Evolutionary conservation across 2,888 invertebrate species (phyloP), one percentile per base, ranked within the genome.

Genomic region (Pachliopta kotzebuea): DNA sequence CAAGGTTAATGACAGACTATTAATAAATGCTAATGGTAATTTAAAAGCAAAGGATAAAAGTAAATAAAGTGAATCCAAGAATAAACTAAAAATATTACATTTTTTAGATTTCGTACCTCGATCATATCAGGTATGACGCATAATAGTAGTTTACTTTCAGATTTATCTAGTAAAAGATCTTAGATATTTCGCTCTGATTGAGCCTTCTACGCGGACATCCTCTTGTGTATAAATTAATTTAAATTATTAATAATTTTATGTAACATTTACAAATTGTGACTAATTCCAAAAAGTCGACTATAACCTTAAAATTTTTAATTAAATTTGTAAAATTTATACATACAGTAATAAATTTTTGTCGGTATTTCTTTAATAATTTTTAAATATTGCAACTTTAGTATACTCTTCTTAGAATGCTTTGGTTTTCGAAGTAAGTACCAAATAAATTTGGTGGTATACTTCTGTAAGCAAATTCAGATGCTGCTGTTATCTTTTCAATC

Each of bases 401-500:
- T 45, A n/a, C 45, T 6, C 45, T 45, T 45, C n/a, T 45, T 45
- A 45, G 45, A 45, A 45, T 45, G 45, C n/a, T n/a, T 45, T 45
- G 18, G 18, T 45, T 45, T n/a, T 45, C 18, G 45, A 45, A 23
- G 23, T 50, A n/a, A 7, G 20, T 59, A 60, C 23, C 31, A 18
- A 24, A 23, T 52, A 61, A 55, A 42, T 49, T 29, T 49, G 21
- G 29, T 29, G 31, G n/a, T 23, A 24, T 50, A 62, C 9, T 49
- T 26, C 26, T 58, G n/a, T 45, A 57, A 49, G 24, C 55, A 45
- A 29, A 55, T 61, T 23, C 20, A 57, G 26, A 62, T 52, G 42
- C 50, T 53, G 50, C 31, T 67, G 67, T 69, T 69, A 67, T 71
- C 62, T 69, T 67, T 66, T 64, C 55, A 56, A 64, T 67, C 68